Evolutionary conservation across 2,888 invertebrate genomes (phyloP).

Genomic region (Prosopocoilus inquinatus): DNA sequence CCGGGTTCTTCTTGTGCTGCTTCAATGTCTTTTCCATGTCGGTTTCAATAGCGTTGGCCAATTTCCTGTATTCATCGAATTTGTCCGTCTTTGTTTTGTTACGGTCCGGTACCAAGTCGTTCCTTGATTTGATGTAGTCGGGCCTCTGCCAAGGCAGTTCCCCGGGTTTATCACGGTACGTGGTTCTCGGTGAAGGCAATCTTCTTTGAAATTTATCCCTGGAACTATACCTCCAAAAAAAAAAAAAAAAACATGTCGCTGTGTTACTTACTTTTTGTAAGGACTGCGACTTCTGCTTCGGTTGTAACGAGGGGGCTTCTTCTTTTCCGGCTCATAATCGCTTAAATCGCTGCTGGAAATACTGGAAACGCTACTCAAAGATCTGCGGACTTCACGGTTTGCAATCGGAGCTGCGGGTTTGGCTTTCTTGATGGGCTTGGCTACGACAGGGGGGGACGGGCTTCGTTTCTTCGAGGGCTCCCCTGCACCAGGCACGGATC

Average conservation of each 20-base stretch:
- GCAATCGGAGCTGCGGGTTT: conserved; percentile 29
- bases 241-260: neutral
- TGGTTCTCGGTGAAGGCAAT: conserved; percentile 20
- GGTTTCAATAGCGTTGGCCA: conserved; percentile 54
- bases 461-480: conserved; percentile 39
- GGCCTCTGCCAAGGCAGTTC: conserved; percentile 35
- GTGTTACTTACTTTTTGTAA: conserved; percentile 9
- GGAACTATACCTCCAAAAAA: neutral
- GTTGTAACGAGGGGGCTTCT: conserved; percentile 14
- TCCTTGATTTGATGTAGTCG: conserved; percentile 30
- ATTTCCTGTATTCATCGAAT: conserved; percentile 54
- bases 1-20: conserved; percentile 80
- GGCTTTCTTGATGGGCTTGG: conserved; percentile 45
- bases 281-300: conserved; percentile 18
- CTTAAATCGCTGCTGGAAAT: conserved; percentile 51
- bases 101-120: conserved; percentile 34
- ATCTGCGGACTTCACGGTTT: conserved; percentile 46
- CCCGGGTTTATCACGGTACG: conserved; percentile 12
- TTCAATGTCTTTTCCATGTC: conserved; percentile 65
- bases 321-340: conserved; percentile 31
- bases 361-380: conserved; percentile 56
- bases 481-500: conserved; percentile 10
- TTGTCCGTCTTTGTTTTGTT: conserved; percentile 48
- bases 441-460: conserved; percentile 59
- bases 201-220: neutral